phyloP scores from a whole-genome alignment of 1,140 invertebrate genomes.

The Ptiloglossa arizonensis region DNA sequence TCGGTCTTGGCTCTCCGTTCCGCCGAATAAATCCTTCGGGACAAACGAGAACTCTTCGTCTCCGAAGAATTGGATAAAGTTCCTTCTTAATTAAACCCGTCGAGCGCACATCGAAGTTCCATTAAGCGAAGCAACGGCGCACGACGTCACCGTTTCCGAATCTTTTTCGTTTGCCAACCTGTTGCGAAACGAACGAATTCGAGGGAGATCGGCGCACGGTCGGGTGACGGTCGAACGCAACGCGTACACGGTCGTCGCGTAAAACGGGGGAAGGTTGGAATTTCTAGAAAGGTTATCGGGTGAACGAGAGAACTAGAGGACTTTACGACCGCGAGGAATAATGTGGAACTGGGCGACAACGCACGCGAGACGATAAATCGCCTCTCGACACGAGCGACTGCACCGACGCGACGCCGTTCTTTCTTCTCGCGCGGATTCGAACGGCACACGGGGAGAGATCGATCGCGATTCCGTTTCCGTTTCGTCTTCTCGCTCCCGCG shows the following conservation, averaged over 20 bases:
- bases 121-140: not conserved
- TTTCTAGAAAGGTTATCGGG: slow-evolving; percentile 58
- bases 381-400: slow-evolving; percentile 17
- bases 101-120: not conserved
- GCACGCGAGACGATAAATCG: slow-evolving; percentile 31
- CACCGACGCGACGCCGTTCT: not conserved
- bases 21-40: not conserved
- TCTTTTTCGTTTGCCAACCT: no score
- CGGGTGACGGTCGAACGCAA: slow-evolving; percentile 9
- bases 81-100: not conserved
- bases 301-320: slow-evolving; percentile 34
- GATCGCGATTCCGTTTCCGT: not conserved
- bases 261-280: slow-evolving; percentile 48
- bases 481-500: not conserved
- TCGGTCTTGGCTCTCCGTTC: not conserved
- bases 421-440: not conserved
- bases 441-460: not conserved
- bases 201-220: slow-evolving; percentile 26
- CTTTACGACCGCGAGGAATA: slow-evolving; percentile 29
- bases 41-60: not conserved
- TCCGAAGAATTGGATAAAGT: slow-evolving; percentile 3
- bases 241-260: not conserved
- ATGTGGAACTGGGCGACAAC: slow-evolving; percentile 30
- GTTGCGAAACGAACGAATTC: no score
- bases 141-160: not conserved